Conservation (phyloP, 2,113 vertebrate genomes). For the Oreochromis spilurus region DNA sequence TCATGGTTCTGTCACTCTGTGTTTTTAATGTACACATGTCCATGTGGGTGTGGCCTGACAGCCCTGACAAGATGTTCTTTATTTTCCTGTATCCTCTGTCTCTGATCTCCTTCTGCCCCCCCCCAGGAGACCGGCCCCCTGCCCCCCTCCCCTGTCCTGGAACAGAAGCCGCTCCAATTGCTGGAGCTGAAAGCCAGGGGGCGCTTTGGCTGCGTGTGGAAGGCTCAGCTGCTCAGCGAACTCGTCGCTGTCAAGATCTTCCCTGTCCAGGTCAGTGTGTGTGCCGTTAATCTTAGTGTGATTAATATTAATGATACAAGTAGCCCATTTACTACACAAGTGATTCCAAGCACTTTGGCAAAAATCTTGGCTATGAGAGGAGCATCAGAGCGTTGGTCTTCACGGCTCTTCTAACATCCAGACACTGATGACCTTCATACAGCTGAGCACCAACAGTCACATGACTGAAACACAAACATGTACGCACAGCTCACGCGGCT, state of each 20-base stretch:
- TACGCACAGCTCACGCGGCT: not conserved
- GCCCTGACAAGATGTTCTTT: not conserved
- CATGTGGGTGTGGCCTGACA: not conserved
- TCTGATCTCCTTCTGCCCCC: not conserved
- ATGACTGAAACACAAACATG: not conserved
- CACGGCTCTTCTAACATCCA: not conserved
- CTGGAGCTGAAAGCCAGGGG: slow-evolving; percentile 91
- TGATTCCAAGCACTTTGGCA: not conserved
- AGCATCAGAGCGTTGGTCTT: not conserved
- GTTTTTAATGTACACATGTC: not conserved
- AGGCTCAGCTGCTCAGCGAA: slow-evolving; percentile 86
- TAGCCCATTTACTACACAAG: not conserved
- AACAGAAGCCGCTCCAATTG: slow-evolving; percentile 87
- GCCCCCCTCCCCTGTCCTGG: slow-evolving; percentile 85
- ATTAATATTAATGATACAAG: not conserved
- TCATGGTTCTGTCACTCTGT: not conserved
- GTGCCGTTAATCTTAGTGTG: not conserved
- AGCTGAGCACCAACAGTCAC: not conserved
- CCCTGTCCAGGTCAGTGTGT: slow-evolving; percentile 80
- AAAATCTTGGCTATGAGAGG: not conserved
- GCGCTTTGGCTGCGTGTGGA: slow-evolving; percentile 92
- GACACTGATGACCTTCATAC: not conserved
- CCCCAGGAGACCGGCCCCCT: slow-evolving; percentile 81
- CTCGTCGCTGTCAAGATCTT: slow-evolving; percentile 93
- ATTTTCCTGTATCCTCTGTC: not conserved